Evolutionary conservation across 2,888 invertebrate species (phyloP).

Genomic region (Gnatocerus cornutus): DNA sequence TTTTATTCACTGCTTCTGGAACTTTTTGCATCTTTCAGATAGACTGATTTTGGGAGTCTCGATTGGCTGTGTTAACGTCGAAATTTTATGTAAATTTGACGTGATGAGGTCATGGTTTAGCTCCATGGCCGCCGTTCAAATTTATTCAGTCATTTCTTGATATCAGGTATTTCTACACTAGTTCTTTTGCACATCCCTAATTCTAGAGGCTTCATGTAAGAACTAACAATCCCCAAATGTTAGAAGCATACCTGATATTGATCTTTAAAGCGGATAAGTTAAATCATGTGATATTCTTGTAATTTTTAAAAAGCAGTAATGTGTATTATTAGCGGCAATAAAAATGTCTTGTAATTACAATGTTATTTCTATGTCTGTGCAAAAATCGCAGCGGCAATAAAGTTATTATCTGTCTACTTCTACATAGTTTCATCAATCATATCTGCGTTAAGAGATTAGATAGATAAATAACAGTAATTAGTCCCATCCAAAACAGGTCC

Average conservation of each 20-base stretch:
- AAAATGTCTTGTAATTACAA: conserved; percentile 1
- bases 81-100: conserved; percentile 5
- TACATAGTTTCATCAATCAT: conserved; percentile 1
- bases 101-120: conserved; percentile 13
- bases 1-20: conserved; percentile 21
- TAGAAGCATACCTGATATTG: neutral
- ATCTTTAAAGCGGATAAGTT: neutral
- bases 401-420: neutral
- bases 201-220: conserved; percentile 4
- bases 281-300: conserved; percentile 31
- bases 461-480: conserved; percentile 11
- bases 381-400: neutral
- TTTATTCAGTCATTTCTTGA: conserved; percentile 2
- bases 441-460: neutral
- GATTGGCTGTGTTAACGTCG: conserved; percentile 33
- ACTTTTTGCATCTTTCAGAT: conserved; percentile 29
- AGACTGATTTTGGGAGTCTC: conserved; percentile 36
- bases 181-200: conserved; percentile 16
- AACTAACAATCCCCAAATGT: conserved; percentile 14
- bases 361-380: conserved; percentile 3
- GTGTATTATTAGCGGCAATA: conserved; percentile 16
- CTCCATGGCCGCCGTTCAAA: conserved; percentile 29
- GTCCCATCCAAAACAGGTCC: neutral
- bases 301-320: conserved; percentile 18
- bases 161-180: neutral